These are phyloP conservation scores for Drosophila pseudotakahashii DNA, from an alignment of 2,888 invertebrate genomes.

Conservation along the genomic window DNA sequence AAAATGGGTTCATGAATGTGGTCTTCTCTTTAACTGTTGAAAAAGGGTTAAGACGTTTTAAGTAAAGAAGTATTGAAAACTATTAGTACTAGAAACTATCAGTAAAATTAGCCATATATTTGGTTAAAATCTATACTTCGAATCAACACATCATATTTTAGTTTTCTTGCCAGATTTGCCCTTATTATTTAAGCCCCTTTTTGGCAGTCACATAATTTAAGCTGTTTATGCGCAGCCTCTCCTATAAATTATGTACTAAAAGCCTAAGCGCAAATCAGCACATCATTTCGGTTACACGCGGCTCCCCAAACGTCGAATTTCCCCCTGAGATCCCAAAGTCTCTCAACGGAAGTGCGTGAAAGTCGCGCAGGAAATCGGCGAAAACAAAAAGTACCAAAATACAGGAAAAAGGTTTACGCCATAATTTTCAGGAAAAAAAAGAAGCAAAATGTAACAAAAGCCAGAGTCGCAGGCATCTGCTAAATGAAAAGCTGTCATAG, in stretches of 20 bases:
- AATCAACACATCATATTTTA: not conserved
- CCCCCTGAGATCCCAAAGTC: constrained; percentile 17
- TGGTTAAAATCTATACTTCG: too few species aligned
- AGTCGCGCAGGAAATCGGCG: constrained; percentile 60
- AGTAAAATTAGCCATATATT: too few species aligned
- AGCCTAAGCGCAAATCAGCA: constrained; percentile 68
- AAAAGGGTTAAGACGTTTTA: too few species aligned
- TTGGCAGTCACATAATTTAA: constrained; percentile 67
- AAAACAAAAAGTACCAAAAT: constrained; percentile 42
- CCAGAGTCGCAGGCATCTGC: constrained; percentile 45
- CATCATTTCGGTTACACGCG: constrained; percentile 62
- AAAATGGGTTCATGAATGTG: not conserved
- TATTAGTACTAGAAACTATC: too few species aligned
- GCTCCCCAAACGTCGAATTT: constrained; percentile 20
- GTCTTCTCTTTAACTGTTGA: not conserved
- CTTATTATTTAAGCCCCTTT: constrained; percentile 41
- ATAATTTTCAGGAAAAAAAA: constrained; percentile 51
- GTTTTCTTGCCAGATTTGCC: not conserved
- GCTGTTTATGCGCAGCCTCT: constrained; percentile 65
- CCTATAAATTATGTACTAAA: constrained; percentile 76
- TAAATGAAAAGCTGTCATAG: constrained; percentile 58
- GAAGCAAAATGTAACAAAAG: constrained; percentile 55
- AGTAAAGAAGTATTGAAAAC: too few species aligned
- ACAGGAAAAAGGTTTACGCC: constrained; percentile 44
- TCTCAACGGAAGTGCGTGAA: constrained; percentile 67